phyloP scores from a whole-genome alignment of 2,888 invertebrate species.

The Coelogynopora nodosa region DNA sequence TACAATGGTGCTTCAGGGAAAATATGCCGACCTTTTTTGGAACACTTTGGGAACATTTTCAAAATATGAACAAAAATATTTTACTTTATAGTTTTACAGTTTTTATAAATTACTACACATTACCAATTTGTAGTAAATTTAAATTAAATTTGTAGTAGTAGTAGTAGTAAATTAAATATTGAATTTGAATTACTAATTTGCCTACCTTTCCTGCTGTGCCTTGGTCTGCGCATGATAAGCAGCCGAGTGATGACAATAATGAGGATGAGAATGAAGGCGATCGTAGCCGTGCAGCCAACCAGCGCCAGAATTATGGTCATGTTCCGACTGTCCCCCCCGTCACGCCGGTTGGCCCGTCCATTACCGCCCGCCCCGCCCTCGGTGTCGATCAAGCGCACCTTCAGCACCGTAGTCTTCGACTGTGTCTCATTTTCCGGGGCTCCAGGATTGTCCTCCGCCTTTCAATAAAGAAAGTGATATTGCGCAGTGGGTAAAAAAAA shows the following conservation, averaged over 20 bases:
- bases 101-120: too few relatives aligned
- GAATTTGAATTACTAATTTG: background rate
- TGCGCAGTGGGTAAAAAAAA: too few relatives aligned
- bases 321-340: background rate
- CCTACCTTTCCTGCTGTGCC: background rate
- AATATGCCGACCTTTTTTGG: too few relatives aligned
- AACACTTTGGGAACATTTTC: too few relatives aligned
- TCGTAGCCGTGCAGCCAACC: slow-evolving; percentile 16
- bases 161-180: too few relatives aligned
- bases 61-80: too few relatives aligned
- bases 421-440: background rate
- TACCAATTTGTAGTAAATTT: too few relatives aligned
- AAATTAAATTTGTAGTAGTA: too few relatives aligned
- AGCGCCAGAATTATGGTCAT: slow-evolving; percentile 19
- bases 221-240: background rate
- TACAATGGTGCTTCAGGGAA: too few relatives aligned
- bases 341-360: background rate
- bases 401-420: background rate
- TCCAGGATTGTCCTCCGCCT: slow-evolving; percentile 2
- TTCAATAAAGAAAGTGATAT: too few relatives aligned
- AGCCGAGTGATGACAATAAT: slow-evolving; percentile 4
- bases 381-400: background rate
- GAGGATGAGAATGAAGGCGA: slow-evolving; percentile 25
- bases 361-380: background rate
- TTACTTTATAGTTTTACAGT: too few relatives aligned